phyloP scores from a whole-genome alignment of 1,140 invertebrate species.

The Bactericera cockerelli region DNA sequence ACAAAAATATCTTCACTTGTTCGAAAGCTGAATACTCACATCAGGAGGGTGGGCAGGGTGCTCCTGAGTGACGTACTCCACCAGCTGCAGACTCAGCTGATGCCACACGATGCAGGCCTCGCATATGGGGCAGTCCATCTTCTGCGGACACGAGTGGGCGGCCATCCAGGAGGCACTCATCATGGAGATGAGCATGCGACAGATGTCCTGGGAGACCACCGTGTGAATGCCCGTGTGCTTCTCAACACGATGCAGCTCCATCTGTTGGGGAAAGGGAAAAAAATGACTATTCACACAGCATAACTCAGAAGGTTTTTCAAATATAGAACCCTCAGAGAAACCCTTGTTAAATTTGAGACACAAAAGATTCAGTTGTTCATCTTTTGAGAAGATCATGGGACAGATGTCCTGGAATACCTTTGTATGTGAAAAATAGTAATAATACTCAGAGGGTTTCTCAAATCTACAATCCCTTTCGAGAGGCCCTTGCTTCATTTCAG shows the following conservation, averaged over 20 bases:
- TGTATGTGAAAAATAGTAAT: too few relatives aligned
- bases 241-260: conserved; percentile 85
- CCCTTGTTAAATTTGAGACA: too few relatives aligned
- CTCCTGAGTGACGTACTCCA: conserved; percentile 61
- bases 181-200: conserved; percentile 66
- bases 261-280: conserved; percentile 32
- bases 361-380: too few relatives aligned
- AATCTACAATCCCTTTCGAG: too few relatives aligned
- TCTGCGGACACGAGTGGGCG: conserved; percentile 24
- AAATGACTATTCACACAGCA: not conserved
- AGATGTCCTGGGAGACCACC: conserved; percentile 54
- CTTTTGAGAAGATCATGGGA: too few relatives aligned
- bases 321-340: too few relatives aligned
- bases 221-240: conserved; percentile 65
- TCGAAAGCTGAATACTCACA: conserved; percentile 41
- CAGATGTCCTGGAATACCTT: too few relatives aligned
- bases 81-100: conserved; percentile 65
- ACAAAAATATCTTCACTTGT: too few relatives aligned
- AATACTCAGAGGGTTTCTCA: too few relatives aligned
- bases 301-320: not conserved
- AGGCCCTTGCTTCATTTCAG: too few relatives aligned
- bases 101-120: conserved; percentile 87
- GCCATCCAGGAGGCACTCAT: conserved; percentile 50
- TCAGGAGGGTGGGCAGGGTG: conserved; percentile 57
- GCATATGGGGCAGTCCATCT: conserved; percentile 71